Evolutionary conservation across 2,888 invertebrate species (phyloP).

Genomic region (Reticulitermes lucifugus): DNA sequence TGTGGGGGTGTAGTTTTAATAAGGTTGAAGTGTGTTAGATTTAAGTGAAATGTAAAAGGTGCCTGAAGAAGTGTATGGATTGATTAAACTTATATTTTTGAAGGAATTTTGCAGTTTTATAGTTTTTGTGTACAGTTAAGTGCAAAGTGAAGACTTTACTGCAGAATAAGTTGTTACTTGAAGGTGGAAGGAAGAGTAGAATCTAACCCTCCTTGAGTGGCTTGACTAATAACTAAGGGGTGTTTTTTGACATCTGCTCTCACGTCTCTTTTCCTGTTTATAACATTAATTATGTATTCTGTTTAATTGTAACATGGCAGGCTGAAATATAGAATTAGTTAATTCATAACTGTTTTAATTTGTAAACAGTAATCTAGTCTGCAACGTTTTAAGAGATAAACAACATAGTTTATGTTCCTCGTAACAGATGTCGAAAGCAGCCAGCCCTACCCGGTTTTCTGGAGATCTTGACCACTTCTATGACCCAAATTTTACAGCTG

Average conservation of each 20-base stretch:
- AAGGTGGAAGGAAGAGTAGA: background rate
- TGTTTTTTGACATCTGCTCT: background rate
- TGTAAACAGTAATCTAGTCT: no score
- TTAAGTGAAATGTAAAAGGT: no score
- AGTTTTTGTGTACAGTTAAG: background rate
- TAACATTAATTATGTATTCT: background rate
- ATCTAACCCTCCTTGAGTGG: background rate
- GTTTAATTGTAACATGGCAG: background rate
- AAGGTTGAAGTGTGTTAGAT: no score
- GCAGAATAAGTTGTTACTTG: slow-evolving; percentile 22
- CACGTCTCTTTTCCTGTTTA: background rate
- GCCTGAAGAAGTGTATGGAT: no score
- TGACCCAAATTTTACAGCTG: slow-evolving; percentile 80
- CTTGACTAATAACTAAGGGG: background rate
- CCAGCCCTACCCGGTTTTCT: slow-evolving; percentile 73
- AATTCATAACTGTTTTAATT: no score
- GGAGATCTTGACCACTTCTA: slow-evolving; percentile 70
- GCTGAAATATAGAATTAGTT: no score
- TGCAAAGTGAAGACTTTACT: background rate
- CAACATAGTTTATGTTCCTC: background rate
- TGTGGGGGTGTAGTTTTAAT: no score
- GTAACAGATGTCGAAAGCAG: slow-evolving; percentile 69
- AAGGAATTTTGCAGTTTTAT: background rate
- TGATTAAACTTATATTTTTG: no score
- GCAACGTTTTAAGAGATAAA: no score